These are phyloP conservation scores for Euura lappo DNA, from an alignment of 1,140 invertebrate genomes.

Conservation along the genomic window DNA sequence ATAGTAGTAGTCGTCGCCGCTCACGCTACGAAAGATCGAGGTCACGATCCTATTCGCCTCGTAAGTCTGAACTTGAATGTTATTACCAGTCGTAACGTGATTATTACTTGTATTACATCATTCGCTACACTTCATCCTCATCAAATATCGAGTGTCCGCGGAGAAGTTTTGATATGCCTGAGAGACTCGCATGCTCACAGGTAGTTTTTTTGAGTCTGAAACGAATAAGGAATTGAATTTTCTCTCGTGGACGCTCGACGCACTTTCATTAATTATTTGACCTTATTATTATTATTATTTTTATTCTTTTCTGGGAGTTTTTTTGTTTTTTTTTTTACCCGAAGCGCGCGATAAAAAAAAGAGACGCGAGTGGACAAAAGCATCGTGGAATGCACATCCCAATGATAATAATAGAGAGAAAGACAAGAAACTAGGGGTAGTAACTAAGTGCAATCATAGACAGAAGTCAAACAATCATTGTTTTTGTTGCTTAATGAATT, in stretches of 20 bases:
- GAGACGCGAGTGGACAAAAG: neutral
- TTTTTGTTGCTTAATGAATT: slow-evolving; percentile 63
- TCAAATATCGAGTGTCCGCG: too few relatives aligned
- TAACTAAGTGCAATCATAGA: slow-evolving; percentile 48
- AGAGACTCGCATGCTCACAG: too few relatives aligned
- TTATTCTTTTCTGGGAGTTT: slow-evolving; percentile 5
- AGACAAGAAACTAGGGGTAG: slow-evolving; percentile 38
- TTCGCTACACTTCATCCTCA: too few relatives aligned
- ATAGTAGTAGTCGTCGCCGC: slow-evolving; percentile 54
- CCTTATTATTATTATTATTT: neutral
- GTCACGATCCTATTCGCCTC: slow-evolving; percentile 85
- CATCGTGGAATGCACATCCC: slow-evolving; percentile 35
- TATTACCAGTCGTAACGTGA: neutral
- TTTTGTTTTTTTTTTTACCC: slow-evolving; percentile 2
- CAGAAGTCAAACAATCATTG: slow-evolving; percentile 54
- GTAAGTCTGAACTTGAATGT: slow-evolving; percentile 65
- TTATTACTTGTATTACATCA: neutral
- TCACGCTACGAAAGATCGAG: slow-evolving; percentile 75
- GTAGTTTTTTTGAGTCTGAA: too few relatives aligned
- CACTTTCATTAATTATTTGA: neutral
- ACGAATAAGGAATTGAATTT: neutral
- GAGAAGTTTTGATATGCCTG: too few relatives aligned
- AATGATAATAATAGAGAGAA: slow-evolving; percentile 18
- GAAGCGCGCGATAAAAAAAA: neutral
- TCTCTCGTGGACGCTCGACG: neutral